Conservation (phyloP, 2,888 invertebrate species). For the Yponomeuta malinellus region DNA sequence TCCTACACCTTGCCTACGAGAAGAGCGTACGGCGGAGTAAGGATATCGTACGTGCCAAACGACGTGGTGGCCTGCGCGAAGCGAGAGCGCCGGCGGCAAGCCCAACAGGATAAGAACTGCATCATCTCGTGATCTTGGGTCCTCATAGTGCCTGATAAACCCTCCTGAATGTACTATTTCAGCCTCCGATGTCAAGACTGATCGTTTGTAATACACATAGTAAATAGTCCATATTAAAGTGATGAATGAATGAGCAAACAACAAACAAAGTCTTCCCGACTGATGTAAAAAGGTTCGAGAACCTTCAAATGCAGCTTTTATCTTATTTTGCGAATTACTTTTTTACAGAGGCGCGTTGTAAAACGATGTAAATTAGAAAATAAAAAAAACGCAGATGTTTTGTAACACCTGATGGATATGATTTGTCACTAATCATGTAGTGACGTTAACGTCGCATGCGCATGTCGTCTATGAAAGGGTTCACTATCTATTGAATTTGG, state of each 20-base stretch:
- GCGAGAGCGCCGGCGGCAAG: conserved; percentile 78
- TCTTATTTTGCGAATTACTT: conserved; percentile 13
- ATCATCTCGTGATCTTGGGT: conserved; percentile 86
- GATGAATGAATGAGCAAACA: conserved; percentile 32
- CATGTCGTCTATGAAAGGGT: not conserved
- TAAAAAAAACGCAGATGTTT: conserved; percentile 38
- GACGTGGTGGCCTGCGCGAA: conserved; percentile 90
- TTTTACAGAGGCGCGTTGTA: conserved; percentile 16
- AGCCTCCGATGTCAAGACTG: conserved; percentile 72
- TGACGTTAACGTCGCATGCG: conserved; percentile 31
- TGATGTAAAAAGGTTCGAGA: conserved; percentile 16
- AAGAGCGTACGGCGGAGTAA: conserved; percentile 89
- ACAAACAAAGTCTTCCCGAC: conserved; percentile 35
- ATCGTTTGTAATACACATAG: conserved; percentile 30
- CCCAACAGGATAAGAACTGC: conserved; percentile 87
- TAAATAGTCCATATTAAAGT: conserved; percentile 59
- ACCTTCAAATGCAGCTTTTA: conserved; percentile 15
- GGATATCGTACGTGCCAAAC: conserved; percentile 95
- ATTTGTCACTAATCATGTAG: conserved; percentile 38
- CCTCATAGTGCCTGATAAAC: conserved; percentile 35
- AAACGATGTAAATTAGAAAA: conserved; percentile 32
- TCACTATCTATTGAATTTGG: conserved; percentile 29
- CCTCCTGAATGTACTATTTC: conserved; percentile 42
- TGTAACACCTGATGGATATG: conserved; percentile 23
- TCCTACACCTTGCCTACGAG: conserved; percentile 90